phyloP scores from a whole-genome alignment of 2,113 vertebrate genomes.

The Pteronura brasiliensis region DNA sequence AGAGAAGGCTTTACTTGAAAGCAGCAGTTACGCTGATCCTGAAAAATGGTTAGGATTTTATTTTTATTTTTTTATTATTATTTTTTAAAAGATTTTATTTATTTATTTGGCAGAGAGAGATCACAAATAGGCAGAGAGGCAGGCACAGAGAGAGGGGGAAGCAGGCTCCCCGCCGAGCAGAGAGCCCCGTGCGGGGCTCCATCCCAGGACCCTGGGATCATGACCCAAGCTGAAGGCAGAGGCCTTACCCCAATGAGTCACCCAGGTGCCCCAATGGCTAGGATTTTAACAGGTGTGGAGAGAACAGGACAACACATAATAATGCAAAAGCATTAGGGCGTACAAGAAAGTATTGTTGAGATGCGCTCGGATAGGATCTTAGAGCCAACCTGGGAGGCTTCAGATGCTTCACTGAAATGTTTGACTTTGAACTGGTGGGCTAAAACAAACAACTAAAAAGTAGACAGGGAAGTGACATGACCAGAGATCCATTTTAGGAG shows the following conservation, averaged over 20 bases:
- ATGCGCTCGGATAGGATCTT: rapidly evolving
- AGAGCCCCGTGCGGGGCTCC: too few species aligned
- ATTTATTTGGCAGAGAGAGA: too few species aligned
- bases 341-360: background rate
- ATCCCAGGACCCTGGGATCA: too few species aligned
- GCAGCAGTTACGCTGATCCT: background rate
- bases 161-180: too few species aligned
- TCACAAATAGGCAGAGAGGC: too few species aligned
- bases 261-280: background rate
- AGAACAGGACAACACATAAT: background rate
- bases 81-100: too few species aligned
- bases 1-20: background rate
- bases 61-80: too few species aligned
- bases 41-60: background rate
- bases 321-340: background rate
- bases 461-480: too few species aligned
- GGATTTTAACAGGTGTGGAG: background rate
- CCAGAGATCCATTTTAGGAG: background rate
- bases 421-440: background rate
- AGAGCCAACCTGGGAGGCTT: background rate
- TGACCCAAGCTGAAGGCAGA: too few species aligned
- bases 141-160: too few species aligned
- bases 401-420: background rate
- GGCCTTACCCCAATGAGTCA: too few species aligned
- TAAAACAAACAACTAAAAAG: background rate